A percentile compares a stretch with the other conserved stretches of the same genome.
Conservation (phyloP, 1,140 invertebrate genomes). For the Anadara kagoshimensis region DNA sequence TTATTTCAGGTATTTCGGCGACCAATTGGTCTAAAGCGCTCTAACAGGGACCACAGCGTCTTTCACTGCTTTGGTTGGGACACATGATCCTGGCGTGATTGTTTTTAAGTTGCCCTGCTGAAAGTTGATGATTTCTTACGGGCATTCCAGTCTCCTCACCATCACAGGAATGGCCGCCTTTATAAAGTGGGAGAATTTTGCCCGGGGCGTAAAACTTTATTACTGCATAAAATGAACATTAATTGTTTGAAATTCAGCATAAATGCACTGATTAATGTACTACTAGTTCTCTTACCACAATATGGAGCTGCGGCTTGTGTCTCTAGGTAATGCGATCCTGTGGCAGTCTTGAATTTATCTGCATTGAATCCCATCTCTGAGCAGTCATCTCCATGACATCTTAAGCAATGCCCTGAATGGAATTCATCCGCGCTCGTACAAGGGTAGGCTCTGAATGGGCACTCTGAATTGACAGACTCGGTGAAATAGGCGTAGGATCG, state of each 20-base stretch:
- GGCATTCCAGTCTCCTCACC: neutral
- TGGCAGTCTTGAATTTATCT: constrained; percentile 36
- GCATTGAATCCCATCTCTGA: constrained; percentile 75
- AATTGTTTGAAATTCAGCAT: neutral
- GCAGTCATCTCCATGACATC: constrained; percentile 85
- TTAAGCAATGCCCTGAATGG: constrained; percentile 84
- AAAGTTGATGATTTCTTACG: too few species aligned
- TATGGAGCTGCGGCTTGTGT: constrained; percentile 41
- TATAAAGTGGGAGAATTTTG: neutral
- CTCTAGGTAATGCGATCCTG: constrained; percentile 47
- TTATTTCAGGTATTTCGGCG: neutral
- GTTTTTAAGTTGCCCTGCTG: neutral
- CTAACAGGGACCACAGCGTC: neutral
- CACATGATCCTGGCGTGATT: neutral
- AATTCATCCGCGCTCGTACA: constrained; percentile 79
- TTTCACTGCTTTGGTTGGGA: neutral
- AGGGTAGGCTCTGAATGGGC: constrained; percentile 84
- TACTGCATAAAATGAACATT: neutral
- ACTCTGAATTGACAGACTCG: constrained; percentile 85
- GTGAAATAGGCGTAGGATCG: constrained; percentile 89
- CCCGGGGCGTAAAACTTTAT: too few species aligned
- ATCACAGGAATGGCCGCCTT: neutral
- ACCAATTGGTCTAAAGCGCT: neutral
- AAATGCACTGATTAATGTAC: neutral
- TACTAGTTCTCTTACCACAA: constrained; percentile 43